Percentiles rank a stretch among this genome's conserved stretches.
phyloP scores from a whole-genome alignment of 2,797 vertebrate genomes.

The Epinephelus malabaricus region DNA sequence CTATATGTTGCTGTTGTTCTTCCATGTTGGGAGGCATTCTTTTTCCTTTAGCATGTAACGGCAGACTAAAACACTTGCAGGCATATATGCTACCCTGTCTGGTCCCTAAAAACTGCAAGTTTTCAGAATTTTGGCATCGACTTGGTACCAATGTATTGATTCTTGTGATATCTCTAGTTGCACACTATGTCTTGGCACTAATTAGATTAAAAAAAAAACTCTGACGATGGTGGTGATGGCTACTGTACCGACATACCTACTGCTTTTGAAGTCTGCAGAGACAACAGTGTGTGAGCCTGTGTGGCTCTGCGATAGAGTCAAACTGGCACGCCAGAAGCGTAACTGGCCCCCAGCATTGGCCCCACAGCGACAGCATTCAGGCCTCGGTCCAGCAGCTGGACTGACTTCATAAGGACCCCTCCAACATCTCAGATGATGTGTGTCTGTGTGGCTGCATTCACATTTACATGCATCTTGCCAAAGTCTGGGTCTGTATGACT shows the following conservation, averaged over 20 bases:
- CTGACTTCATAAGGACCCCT: constrained; percentile 35
- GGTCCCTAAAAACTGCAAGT: too few relatives aligned
- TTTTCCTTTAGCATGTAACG: too few relatives aligned
- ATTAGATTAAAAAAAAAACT: not conserved
- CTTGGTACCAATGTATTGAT: too few relatives aligned
- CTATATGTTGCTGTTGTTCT: too few relatives aligned
- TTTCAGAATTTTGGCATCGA: too few relatives aligned
- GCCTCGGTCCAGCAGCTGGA: constrained; percentile 43
- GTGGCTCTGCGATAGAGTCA: constrained; percentile 34
- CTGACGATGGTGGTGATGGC: not conserved
- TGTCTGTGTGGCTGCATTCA: constrained; percentile 21
- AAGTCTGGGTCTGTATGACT: constrained; percentile 10
- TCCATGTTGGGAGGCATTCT: too few relatives aligned
- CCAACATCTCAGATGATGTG: constrained; percentile 3
- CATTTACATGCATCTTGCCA: not conserved
- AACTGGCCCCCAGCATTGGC: constrained; percentile 17
- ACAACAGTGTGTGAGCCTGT: not conserved
- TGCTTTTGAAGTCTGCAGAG: constrained; percentile 2
- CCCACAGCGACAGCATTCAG: constrained; percentile 2
- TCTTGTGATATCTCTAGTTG: too few relatives aligned
- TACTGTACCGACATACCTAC: not conserved
- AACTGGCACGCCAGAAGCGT: constrained; percentile 16
- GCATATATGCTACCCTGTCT: too few relatives aligned
- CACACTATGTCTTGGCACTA: not conserved
- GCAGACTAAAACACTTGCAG: too few relatives aligned